Percentiles rank a stretch among this genome's conserved stretches.
phyloP scores from a whole-genome alignment of 1,140 invertebrate genomes.

The Diploscapter pachys region DNA sequence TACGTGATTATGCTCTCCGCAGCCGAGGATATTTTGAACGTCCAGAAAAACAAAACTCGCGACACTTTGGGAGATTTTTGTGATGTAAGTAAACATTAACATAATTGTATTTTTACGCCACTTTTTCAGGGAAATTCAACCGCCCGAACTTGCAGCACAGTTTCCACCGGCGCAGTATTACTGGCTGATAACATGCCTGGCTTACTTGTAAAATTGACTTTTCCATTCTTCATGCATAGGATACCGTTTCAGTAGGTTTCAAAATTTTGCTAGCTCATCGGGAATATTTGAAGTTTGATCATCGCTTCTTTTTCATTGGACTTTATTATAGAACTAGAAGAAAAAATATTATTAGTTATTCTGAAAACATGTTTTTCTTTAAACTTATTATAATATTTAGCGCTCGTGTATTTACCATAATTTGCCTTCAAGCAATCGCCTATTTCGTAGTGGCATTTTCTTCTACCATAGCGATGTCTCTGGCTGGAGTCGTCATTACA shows the following conservation, averaged over 20 bases:
- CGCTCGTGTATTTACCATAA: too few relatives aligned
- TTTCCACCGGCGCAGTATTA: conserved; percentile 77
- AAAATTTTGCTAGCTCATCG: background rate
- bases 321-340: conserved; percentile 3
- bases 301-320: too few relatives aligned
- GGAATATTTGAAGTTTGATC: too few relatives aligned
- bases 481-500: conserved; percentile 69
- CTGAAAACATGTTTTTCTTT: conserved; percentile 67
- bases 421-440: conserved; percentile 64
- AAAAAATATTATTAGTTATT: conserved; percentile 62
- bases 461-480: conserved; percentile 63
- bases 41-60: conserved; percentile 16
- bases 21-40: conserved; percentile 40
- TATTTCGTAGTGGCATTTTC: conserved; percentile 71
- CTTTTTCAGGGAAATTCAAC: conserved; percentile 24
- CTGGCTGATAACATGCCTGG: conserved; percentile 77
- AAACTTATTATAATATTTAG: too few relatives aligned
- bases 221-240: conserved; percentile 68
- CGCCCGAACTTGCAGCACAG: conserved; percentile 66
- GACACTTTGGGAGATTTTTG: conserved; percentile 13
- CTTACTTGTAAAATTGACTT: conserved; percentile 71
- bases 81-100: conserved; percentile 4
- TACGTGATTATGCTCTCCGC: conserved; percentile 44
- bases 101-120: background rate
- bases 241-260: conserved; percentile 36